Evolutionary conservation across 2,113 vertebrate species (phyloP), one percentile per base, ranked within the genome.

Genomic region (Gopherus flavomarginatus): DNA sequence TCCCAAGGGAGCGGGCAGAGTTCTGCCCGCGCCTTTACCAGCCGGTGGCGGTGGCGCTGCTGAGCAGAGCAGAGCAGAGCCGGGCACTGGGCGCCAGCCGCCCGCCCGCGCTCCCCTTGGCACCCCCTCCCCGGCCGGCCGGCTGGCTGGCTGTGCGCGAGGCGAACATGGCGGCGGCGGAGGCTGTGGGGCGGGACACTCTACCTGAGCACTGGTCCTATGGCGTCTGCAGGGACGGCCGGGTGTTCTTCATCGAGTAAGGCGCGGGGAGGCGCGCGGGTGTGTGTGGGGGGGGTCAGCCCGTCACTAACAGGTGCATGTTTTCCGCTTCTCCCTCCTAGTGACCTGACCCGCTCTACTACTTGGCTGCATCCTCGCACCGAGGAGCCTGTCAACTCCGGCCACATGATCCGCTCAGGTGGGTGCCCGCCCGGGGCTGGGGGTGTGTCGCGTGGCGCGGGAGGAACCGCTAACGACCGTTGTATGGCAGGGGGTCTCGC

Each of bases 351-450:
- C 98, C 98, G 97, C 90, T 93, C 88, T 97, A 99, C 99, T 57
- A 99, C 99, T 98, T 99, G 99, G 99, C 98, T 99, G 87, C 99
- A 99, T 97, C 99, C 99, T 38, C 99, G 99, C 96, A 99, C 99
- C 6, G 98, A 99, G 22, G 99, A 99, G 96, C 99, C 99, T 93
- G 99, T 99, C 98, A 99, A 99, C 98, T 99, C 99, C 1, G 99
- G 99, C 94, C 99, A 99, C 98, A 99, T 99, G 99, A 99, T 99
- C 95, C 99, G 99, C 86, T 99, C 99, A 99, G 99, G 99, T 99
- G 98, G 96, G 98, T 95, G 93, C 53, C 27, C 3, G 8, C 10
- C 77, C 19, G 78, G 72, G 50, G 54, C 35, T 11, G 11, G 16
- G 2, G 7, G 17, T 38, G 85, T 57, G 47, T 7, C 53, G 78